Evolutionary conservation across 2,797 vertebrate species (phyloP), one percentile per base, ranked within the genome.

Genomic region (Meriones psammophilus): DNA sequence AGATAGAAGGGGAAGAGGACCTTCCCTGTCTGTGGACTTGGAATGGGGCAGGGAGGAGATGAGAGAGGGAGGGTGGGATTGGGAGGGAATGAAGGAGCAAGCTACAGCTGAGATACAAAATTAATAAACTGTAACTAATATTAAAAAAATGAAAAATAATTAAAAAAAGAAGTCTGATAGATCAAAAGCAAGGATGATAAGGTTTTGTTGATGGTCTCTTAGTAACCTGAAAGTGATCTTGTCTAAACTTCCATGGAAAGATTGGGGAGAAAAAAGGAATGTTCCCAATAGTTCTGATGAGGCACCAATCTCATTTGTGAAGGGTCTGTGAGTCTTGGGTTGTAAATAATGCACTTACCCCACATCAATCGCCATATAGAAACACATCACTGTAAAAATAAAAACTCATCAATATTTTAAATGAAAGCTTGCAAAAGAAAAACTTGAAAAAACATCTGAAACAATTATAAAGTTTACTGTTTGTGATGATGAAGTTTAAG

Each of bases 401-500:
- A 33, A 88, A 91, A 56, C 12, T 28, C 58, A 58, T 60, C 8
- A 62, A 46, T 83, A 28, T 58, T 60, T 84, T 39, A 81, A 56
- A 56, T 20, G 2, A 13, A 80, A 94, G 33, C 0, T 12, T 62
- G 42, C 42, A 24, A 50, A 62, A 73, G 60, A 10, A 80, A 94
- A 77, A 46, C 20, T 39, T 24, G 79, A 50, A 58, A 14, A 86
- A 69, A 17, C 88, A 77, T 68, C 8, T 66, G 74, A 60, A 68
- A 74, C 54, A 85, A 84, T 50, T 81, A 42, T 68, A 77, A 64
- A 46, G 2, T 66, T 73, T 39, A 30, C 39, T 64, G 22, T 88
- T 88, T 88, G 30, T 60, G 36, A 88, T 81, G 28, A 39, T 62
- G 6, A 56, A 74, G 9, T 81, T 88, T 90, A 83, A 96, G 68